Percentiles rank a stretch among this genome's conserved stretches.
These are phyloP conservation scores for Percina caprodes DNA, from an alignment of 2,113 vertebrate genomes.

Conservation along the genomic window DNA sequence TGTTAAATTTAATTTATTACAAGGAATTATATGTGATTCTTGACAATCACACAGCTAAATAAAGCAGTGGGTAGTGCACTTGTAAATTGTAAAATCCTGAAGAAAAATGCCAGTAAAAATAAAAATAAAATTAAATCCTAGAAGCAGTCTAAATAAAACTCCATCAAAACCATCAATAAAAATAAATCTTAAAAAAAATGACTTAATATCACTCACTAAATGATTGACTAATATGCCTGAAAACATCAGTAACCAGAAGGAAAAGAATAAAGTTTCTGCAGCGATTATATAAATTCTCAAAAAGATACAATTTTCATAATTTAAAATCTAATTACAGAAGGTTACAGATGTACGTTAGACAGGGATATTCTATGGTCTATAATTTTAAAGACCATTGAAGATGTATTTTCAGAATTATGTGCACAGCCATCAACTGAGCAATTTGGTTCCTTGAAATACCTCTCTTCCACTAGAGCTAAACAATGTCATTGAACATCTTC, in stretches of 20 bases:
- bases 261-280: neutral
- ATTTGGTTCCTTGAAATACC: conserved; percentile 4
- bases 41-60: neutral
- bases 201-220: neutral
- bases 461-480: conserved; percentile 29
- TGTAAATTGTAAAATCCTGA: neutral
- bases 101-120: neutral
- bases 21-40: neutral
- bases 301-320: neutral
- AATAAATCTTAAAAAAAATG: neutral
- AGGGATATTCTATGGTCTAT: neutral
- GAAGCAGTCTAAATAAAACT: neutral
- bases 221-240: neutral
- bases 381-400: conserved; percentile 22
- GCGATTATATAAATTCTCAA: neutral
- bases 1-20: neutral
- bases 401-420: neutral
- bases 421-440: conserved; percentile 1
- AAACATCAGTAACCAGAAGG: neutral
- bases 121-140: neutral
- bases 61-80: neutral
- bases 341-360: neutral
- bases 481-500: conserved; percentile 37
- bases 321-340: neutral
- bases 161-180: neutral